These are phyloP conservation scores for Margarornis squamiger DNA, from an alignment of 2,797 vertebrate species.

Conservation along the genomic window DNA sequence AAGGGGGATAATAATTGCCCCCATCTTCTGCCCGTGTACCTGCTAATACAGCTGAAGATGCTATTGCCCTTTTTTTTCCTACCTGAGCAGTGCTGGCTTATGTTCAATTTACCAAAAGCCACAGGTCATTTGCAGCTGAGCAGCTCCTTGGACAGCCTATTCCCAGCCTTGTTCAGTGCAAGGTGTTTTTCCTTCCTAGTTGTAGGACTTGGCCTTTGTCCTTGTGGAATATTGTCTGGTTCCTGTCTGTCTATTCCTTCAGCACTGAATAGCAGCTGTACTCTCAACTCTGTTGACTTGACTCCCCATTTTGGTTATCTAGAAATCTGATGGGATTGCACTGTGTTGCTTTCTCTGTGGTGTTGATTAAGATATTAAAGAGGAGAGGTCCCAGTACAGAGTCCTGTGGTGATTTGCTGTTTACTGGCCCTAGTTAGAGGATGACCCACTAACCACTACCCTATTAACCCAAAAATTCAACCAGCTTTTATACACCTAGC, in stretches of 20 bases:
- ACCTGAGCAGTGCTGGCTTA: background rate
- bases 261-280: background rate
- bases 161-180: background rate
- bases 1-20: background rate
- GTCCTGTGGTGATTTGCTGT: too few relatives aligned
- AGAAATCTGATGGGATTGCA: background rate
- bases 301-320: background rate
- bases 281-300: background rate
- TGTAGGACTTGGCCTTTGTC: background rate
- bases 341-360: background rate
- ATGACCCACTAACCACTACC: background rate
- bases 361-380: background rate
- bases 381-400: background rate
- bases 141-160: background rate
- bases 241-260: background rate
- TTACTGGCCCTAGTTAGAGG: background rate
- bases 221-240: background rate
- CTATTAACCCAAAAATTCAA: background rate
- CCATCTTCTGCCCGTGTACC: background rate
- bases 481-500: background rate
- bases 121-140: background rate
- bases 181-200: background rate
- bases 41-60: background rate
- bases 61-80: background rate
- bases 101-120: background rate